Percentiles rank a stretch among this genome's conserved stretches.
Evolutionary conservation across 2,113 vertebrate genomes (phyloP).

Genomic region (Martes martes): DNA sequence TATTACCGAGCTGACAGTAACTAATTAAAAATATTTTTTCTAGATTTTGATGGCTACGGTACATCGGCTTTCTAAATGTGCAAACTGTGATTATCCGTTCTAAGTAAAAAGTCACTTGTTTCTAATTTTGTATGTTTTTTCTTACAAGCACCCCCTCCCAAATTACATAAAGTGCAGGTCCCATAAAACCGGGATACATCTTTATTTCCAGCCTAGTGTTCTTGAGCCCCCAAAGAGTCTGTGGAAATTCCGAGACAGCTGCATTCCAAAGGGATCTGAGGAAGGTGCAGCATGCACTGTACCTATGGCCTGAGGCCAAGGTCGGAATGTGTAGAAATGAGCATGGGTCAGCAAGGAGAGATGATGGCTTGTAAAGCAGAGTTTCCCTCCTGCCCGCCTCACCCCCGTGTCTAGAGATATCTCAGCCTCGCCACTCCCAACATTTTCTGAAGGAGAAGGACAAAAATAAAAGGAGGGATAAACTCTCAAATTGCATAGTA

Average conservation of each 20-base stretch:
- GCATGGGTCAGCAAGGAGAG: neutral
- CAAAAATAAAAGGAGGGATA: neutral
- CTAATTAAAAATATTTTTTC: conserved; percentile 12
- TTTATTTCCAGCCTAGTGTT: neutral
- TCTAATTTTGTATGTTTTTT: neutral
- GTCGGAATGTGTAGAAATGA: neutral
- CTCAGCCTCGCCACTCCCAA: neutral
- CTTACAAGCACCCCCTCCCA: neutral
- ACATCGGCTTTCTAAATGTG: neutral
- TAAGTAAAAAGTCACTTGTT: neutral
- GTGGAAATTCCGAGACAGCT: neutral
- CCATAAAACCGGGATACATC: neutral
- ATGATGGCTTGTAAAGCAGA: neutral
- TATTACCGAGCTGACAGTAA: neutral
- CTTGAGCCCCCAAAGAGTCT: neutral
- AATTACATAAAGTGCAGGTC: neutral
- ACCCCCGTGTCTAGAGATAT: neutral
- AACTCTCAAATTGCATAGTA: neutral
- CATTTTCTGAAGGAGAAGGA: neutral
- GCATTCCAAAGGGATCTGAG: neutral
- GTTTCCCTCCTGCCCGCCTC: too few relatives aligned
- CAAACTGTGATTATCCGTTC: neutral
- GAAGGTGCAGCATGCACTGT: neutral
- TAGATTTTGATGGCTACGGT: neutral
- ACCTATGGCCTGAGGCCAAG: neutral